These are phyloP conservation scores for Doryteuthis pealeii DNA, from an alignment of 1,140 invertebrate species.

Conservation along the genomic window DNA sequence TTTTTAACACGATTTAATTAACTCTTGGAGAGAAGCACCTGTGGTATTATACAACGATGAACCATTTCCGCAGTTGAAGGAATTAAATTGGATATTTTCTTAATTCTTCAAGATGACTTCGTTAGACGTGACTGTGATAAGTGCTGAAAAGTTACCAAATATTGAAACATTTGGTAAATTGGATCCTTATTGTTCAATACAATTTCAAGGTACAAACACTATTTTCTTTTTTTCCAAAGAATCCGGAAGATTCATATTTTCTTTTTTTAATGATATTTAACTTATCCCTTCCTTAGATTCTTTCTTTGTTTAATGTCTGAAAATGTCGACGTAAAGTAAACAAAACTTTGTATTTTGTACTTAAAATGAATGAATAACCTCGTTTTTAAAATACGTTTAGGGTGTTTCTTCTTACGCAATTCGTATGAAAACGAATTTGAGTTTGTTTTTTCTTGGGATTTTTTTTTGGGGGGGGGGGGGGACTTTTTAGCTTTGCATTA, in stretches of 20 bases:
- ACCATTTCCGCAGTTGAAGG: not conserved
- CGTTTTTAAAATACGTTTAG: too few species aligned
- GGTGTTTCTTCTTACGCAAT: too few species aligned
- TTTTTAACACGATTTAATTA: not conserved
- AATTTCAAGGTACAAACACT: conserved; percentile 51
- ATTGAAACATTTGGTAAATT: conserved; percentile 55
- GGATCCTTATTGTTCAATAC: conserved; percentile 53
- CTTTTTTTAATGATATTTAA: conserved; percentile 11
- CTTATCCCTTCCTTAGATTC: not conserved
- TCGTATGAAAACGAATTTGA: too few species aligned
- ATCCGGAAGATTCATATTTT: not conserved
- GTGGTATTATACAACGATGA: not conserved
- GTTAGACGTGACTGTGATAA: conserved; percentile 41
- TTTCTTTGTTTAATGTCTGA: not conserved
- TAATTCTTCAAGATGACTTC: conserved; percentile 7
- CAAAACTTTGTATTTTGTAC: too few species aligned
- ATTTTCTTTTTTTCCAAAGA: not conserved
- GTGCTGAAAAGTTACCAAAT: conserved; percentile 56
- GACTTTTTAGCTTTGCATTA: too few species aligned
- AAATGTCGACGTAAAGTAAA: too few species aligned
- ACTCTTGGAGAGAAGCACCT: not conserved
- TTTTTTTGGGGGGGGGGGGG: too few species aligned
- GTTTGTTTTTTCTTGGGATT: too few species aligned
- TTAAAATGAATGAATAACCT: too few species aligned
- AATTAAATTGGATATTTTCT: not conserved